A percentile compares a stretch with the other conserved stretches of the same genome.
These are phyloP conservation scores for Melierax canorus DNA, from an alignment of 2,113 vertebrate species.

Conservation along the genomic window DNA sequence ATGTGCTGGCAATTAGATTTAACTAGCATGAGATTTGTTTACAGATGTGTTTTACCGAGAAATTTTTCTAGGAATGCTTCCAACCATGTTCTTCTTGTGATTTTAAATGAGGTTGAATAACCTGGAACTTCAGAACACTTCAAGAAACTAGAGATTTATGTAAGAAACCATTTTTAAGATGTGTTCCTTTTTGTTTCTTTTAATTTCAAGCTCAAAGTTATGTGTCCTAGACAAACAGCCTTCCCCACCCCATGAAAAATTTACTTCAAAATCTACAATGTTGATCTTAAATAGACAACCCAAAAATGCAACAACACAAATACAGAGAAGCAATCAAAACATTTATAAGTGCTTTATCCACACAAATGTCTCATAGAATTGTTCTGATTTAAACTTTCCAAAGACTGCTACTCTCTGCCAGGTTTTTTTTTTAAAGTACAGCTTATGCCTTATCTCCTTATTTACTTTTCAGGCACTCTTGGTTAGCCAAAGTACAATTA, in stretches of 20 bases:
- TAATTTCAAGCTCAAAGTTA: background rate
- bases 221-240: background rate
- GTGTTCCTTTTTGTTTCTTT: background rate
- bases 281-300: background rate
- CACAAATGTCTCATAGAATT: background rate
- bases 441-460: background rate
- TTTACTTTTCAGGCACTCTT: background rate
- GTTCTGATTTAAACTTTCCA: background rate
- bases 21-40: background rate
- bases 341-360: background rate
- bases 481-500: background rate
- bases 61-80: background rate
- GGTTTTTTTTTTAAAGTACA: background rate
- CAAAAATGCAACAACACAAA: background rate
- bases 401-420: background rate
- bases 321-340: background rate
- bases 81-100: background rate
- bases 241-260: background rate
- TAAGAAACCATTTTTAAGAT: background rate
- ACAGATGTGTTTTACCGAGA: background rate
- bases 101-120: background rate
- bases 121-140: background rate
- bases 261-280: background rate
- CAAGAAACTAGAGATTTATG: background rate
- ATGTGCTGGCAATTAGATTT: background rate